These are phyloP conservation scores for Candidula unifasciata DNA, from an alignment of 2,888 invertebrate genomes.

Conservation along the genomic window DNA sequence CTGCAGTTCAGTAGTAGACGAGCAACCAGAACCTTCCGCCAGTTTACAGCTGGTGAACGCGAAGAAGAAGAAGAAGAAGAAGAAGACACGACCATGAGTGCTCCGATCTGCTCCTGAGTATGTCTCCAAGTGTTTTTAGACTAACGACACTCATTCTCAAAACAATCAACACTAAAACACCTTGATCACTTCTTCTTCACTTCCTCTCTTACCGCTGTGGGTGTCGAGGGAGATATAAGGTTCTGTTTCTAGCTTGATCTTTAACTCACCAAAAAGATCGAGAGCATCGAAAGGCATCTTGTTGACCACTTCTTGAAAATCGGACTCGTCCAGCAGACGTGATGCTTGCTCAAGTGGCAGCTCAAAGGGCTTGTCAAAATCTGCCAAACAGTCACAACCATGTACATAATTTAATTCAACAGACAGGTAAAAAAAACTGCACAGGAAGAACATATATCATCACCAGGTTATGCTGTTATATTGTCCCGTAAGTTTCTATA, in stretches of 20 bases:
- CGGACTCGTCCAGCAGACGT: conserved; percentile 84
- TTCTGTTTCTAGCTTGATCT: too few relatives aligned
- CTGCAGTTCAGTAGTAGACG: too few relatives aligned
- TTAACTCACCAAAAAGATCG: conserved; percentile 83
- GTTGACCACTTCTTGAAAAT: conserved; percentile 87
- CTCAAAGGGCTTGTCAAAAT: conserved; percentile 78
- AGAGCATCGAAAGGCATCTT: conserved; percentile 89
- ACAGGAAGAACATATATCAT: not conserved
- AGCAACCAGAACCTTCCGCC: too few relatives aligned
- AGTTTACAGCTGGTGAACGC: too few relatives aligned
- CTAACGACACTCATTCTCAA: not conserved
- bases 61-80: not conserved
- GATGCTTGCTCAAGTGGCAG: conserved; percentile 80
- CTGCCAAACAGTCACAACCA: conserved; percentile 58
- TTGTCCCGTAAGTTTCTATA: too few relatives aligned
- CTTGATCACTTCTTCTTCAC: too few relatives aligned
- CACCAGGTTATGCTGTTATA: too few relatives aligned
- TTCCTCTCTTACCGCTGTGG: too few relatives aligned
- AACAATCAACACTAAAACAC: not conserved
- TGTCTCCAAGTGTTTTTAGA: too few relatives aligned
- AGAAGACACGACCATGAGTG: not conserved
- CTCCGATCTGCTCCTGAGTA: too few relatives aligned
- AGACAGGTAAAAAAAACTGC: not conserved
- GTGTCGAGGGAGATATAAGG: too few relatives aligned
- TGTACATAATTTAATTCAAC: not conserved